A percentile compares a stretch with the other conserved stretches of the same genome.
Conservation (phyloP, 2,888 invertebrate genomes). For the Tryphoninae sp. region DNA sequence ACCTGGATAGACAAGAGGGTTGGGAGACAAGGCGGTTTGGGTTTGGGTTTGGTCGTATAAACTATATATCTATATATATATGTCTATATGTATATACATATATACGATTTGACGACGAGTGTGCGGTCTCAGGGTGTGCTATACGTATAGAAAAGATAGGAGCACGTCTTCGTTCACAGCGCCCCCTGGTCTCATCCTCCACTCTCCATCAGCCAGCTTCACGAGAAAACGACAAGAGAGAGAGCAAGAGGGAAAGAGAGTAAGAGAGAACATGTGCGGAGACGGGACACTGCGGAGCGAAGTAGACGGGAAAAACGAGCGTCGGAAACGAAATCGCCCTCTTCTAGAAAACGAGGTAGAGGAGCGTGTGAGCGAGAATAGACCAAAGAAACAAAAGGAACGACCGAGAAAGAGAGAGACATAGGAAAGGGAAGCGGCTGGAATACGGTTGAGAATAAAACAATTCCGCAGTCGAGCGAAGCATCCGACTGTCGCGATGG, state of each 20-base stretch:
- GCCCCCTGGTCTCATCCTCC: conserved; percentile 10
- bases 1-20: conserved; percentile 5
- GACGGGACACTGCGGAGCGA: conserved; percentile 41
- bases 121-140: conserved; percentile 34
- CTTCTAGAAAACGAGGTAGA: conserved; percentile 56
- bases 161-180: conserved; percentile 48
- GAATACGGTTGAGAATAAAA: conserved; percentile 66
- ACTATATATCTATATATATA: conserved; percentile 3
- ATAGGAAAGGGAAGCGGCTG: conserved; percentile 47
- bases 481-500: conserved; percentile 64
- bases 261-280: conserved; percentile 35
- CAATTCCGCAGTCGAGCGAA: conserved; percentile 66
- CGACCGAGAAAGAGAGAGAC: neutral
- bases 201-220: conserved; percentile 15
- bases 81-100: neutral
- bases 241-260: conserved; percentile 11
- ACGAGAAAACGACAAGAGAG: conserved; percentile 24
- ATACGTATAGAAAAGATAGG: conserved; percentile 41
- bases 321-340: conserved; percentile 64
- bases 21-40: conserved; percentile 9
- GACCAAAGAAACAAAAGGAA: conserved; percentile 18
- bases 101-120: conserved; percentile 19
- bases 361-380: conserved; percentile 39
- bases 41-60: conserved; percentile 24
- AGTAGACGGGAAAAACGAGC: conserved; percentile 60